These are phyloP conservation scores for Marronus borbonicus DNA, from an alignment of 2,888 invertebrate species.

Conservation along the genomic window DNA sequence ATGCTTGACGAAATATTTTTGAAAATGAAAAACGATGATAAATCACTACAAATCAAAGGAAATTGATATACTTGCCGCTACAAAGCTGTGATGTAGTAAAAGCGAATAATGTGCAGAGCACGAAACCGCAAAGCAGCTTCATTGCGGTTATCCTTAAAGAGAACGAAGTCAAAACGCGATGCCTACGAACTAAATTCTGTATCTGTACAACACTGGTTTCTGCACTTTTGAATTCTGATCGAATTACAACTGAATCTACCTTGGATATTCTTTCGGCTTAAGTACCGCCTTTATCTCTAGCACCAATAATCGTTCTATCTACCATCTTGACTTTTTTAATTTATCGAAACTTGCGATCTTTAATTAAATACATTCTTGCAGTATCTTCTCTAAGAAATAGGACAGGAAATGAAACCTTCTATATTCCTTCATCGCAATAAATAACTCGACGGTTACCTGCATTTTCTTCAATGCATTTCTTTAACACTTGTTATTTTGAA, in stretches of 20 bases:
- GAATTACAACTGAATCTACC: background rate
- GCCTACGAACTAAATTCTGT: background rate
- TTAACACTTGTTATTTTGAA: too few species aligned
- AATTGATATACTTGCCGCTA: background rate
- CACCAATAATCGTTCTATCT: background rate
- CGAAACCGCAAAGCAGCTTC: background rate
- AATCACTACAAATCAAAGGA: too few species aligned
- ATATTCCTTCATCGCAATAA: too few species aligned
- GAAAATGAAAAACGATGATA: too few species aligned
- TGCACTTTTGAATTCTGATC: background rate
- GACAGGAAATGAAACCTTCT: background rate
- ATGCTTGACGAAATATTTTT: too few species aligned
- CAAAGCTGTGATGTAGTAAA: background rate
- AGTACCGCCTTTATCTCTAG: slow-evolving; percentile 15
- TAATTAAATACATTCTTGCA: slow-evolving; percentile 8
- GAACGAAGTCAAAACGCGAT: background rate
- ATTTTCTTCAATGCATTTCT: too few species aligned
- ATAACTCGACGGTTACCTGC: too few species aligned
- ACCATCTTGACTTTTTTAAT: background rate
- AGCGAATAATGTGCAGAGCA: background rate
- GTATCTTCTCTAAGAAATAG: slow-evolving; percentile 7
- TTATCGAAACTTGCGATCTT: slow-evolving; percentile 13
- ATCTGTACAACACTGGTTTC: background rate
- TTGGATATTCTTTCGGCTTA: background rate
- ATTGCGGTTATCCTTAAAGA: background rate